A percentile compares a stretch with the other conserved stretches of the same genome.
These are phyloP conservation scores for Ricordea florida DNA, from an alignment of 92 coral and sea anemone species.

Conservation along the genomic window DNA sequence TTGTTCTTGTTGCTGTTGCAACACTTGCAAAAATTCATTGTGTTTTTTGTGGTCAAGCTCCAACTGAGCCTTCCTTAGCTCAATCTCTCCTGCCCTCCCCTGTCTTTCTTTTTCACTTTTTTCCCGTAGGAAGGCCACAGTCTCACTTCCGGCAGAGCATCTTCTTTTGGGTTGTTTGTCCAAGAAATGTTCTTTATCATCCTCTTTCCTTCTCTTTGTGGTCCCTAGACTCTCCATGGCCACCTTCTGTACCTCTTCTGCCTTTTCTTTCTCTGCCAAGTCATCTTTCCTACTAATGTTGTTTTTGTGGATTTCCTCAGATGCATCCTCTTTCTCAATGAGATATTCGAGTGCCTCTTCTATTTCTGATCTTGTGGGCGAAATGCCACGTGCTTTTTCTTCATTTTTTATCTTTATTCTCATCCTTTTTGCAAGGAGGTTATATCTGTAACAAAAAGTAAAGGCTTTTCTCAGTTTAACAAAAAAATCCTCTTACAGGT, in stretches of 20 bases:
- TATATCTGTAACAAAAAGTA: too few species aligned
- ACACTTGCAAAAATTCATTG: too few species aligned
- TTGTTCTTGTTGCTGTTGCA: too few species aligned
- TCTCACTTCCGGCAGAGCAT: constrained; percentile 17
- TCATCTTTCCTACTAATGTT: too few species aligned
- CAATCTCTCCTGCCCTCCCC: constrained; percentile 22
- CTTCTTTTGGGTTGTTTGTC: background rate
- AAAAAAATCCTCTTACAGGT: too few species aligned
- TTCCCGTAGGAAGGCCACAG: constrained; percentile 15
- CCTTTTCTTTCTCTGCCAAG: constrained; percentile 39
- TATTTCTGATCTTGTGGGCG: constrained; percentile 1
- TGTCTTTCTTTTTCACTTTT: constrained; percentile 29
- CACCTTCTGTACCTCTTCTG: constrained; percentile 12
- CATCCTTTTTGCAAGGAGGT: too few species aligned
- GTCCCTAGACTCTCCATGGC: background rate
- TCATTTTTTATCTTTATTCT: constrained; percentile 13
- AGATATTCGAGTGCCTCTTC: too few species aligned
- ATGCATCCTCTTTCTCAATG: too few species aligned
- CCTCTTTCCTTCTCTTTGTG: constrained; percentile 11
- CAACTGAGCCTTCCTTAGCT: too few species aligned
- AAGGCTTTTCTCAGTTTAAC: too few species aligned
- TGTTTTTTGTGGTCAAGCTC: too few species aligned
- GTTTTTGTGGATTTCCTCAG: background rate
- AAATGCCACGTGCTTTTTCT: background rate
- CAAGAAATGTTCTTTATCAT: background rate